phyloP scores from a whole-genome alignment of 2,888 invertebrate species.

The Archips crataeganus region DNA sequence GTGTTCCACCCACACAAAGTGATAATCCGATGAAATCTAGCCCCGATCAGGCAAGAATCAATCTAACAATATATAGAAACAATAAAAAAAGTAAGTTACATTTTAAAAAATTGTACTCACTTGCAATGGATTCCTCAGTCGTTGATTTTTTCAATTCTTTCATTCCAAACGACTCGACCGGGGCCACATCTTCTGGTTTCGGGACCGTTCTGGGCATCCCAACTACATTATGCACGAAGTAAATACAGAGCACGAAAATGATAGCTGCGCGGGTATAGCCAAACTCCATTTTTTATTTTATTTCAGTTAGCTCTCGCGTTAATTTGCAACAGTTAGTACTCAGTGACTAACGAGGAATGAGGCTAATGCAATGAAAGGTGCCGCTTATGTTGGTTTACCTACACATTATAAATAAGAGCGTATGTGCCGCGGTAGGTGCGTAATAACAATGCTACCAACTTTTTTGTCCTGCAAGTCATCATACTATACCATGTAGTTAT shows the following conservation, averaged over 20 bases:
- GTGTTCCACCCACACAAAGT: too few relatives aligned
- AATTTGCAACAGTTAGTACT: slow-evolving; percentile 2
- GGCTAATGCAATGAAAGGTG: slow-evolving; percentile 2
- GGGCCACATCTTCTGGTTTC: slow-evolving; percentile 46
- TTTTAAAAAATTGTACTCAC: slow-evolving; percentile 15
- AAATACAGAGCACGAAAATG: slow-evolving; percentile 47
- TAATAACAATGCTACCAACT: slow-evolving; percentile 19
- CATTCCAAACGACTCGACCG: slow-evolving; percentile 21
- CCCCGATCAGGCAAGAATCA: too few relatives aligned
- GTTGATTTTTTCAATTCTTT: slow-evolving; percentile 14
- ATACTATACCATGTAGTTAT: slow-evolving; percentile 2
- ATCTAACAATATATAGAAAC: not conserved
- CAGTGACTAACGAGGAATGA: slow-evolving; percentile 19
- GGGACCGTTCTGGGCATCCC: slow-evolving; percentile 54
- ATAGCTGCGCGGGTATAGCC: slow-evolving; percentile 45
- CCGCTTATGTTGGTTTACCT: slow-evolving; percentile 20
- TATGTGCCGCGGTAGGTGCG: slow-evolving; percentile 18
- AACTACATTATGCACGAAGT: slow-evolving; percentile 48
- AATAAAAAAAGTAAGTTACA: not conserved
- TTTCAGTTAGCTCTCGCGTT: not conserved
- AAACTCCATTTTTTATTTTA: slow-evolving; percentile 37
- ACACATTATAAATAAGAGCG: slow-evolving; percentile 13
- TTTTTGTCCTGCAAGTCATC: slow-evolving; percentile 8
- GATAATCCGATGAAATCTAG: too few relatives aligned
- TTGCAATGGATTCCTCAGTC: not conserved